phyloP scores from a whole-genome alignment of 2,113 vertebrate species.

The Strix aluco region DNA sequence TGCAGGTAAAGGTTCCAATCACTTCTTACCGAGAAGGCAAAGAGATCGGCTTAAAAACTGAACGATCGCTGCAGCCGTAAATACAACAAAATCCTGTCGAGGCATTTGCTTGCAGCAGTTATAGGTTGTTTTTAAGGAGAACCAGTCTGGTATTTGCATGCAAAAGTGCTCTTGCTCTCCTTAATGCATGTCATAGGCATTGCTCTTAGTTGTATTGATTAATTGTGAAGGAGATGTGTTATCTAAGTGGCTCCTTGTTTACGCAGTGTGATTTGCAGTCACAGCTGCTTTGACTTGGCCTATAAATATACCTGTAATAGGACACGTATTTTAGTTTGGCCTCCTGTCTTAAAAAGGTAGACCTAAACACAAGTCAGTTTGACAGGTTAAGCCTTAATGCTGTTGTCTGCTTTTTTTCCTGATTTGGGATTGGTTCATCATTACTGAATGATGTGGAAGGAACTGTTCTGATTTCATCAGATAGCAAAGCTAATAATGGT shows the following conservation, averaged over 20 bases:
- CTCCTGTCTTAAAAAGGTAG: neutral
- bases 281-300: neutral
- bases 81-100: neutral
- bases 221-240: neutral
- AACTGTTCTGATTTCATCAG: neutral
- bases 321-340: neutral
- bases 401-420: neutral
- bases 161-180: neutral
- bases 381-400: neutral
- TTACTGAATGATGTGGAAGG: neutral
- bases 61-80: rapidly evolving
- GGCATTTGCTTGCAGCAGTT: neutral
- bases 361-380: neutral
- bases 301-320: neutral
- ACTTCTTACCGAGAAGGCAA: neutral
- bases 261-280: neutral
- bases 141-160: neutral
- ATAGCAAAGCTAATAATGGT: neutral
- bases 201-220: neutral
- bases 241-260: neutral
- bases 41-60: neutral
- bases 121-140: neutral
- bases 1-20: neutral
- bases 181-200: neutral
- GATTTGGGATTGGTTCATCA: neutral